Base-by-base conservation (phyloP, 2,888 invertebrate genomes). In the Stenurella melanura region DNA sequence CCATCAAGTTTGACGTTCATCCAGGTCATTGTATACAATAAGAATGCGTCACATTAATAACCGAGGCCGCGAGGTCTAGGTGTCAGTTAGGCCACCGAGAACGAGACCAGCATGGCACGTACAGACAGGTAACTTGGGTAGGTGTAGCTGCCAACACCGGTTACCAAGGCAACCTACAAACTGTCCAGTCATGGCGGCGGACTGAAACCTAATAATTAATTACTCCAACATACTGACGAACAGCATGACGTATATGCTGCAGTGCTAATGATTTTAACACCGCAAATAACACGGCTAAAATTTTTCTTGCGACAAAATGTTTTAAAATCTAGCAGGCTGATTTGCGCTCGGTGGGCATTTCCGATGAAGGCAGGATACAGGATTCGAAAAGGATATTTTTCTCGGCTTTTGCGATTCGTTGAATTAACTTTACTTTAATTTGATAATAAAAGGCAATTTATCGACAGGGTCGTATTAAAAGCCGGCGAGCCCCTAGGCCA, bases 191-290 rank as follows among this genome's bases (percentile, higher is more conserved):
- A 88, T 88, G 88, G 88, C 87, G 86, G 85, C 85, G 86, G 86
- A 87, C 87, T 88, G 87, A 88, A 87, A 88, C 87, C 88, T 88
- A 87, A 88, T 88, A 88, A 88, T 88, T 88, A 88, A 88, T 88
- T 88, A 88, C 87, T 85, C 83, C 21, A 50, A 71, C 71, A 30
- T 60, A 71, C 71, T 60, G 61, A 61, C 71, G 50, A 61, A 21
- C 60, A 61, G 71, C 60, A 60, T 60, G 60, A 71, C 61, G 71
- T 71, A 71, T 71, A 61, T 71, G 61, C 71, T 61, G 71, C 71
- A 71, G 50, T 61, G 42, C 61, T 71, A 71, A 71, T 61, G 71
- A 71, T 61, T 70, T 70, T 42, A 71, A 71, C 50, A 71, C 57
- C 19, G 60, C 56, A 34, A 58, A 61, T 66, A 61, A 61, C 42